phyloP scores from a whole-genome alignment of 2,797 vertebrate genomes.

The Gephyroberyx darwinii region DNA sequence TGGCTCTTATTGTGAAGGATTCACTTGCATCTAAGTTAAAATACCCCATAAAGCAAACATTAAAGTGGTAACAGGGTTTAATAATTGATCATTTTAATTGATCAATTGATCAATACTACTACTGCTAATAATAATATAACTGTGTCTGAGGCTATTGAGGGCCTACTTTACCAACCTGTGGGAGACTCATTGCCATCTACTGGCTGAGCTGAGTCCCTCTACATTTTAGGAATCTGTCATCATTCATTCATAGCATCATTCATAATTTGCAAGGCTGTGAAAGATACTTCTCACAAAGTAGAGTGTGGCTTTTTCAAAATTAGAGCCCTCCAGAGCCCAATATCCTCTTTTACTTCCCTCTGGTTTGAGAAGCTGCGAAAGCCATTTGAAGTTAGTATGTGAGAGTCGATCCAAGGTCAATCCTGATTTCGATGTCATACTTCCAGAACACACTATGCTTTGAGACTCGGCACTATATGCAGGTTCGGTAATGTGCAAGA shows the following conservation, averaged over 20 bases:
- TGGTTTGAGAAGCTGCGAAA: constrained; percentile 25
- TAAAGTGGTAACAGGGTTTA: background rate
- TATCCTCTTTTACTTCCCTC: background rate
- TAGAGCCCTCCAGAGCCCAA: background rate
- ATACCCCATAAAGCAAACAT: background rate
- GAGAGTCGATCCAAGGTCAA: constrained; percentile 54
- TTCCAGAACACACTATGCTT: constrained; percentile 4
- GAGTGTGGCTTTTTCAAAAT: constrained; percentile 4
- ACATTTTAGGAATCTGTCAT: constrained; percentile 19
- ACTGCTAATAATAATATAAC: background rate
- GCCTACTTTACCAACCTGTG: constrained; percentile 35
- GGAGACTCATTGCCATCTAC: constrained; percentile 73
- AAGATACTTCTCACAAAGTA: background rate
- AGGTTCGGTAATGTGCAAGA: constrained; percentile 46
- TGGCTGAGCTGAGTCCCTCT: constrained; percentile 52
- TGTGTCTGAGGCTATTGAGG: constrained; percentile 9
- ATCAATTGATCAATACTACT: background rate
- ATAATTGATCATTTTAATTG: background rate
- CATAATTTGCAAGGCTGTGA: constrained; percentile 6
- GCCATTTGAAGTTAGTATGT: constrained; percentile 2
- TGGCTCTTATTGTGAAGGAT: background rate
- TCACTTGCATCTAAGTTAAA: too few species aligned
- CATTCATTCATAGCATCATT: constrained; percentile 6
- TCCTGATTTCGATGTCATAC: constrained; percentile 44
- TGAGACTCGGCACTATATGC: constrained; percentile 25